A percentile compares a stretch with the other conserved stretches of the same genome.
These are phyloP conservation scores for Oceanodroma leucorhoa DNA, from an alignment of 2,797 vertebrate genomes.

Conservation along the genomic window DNA sequence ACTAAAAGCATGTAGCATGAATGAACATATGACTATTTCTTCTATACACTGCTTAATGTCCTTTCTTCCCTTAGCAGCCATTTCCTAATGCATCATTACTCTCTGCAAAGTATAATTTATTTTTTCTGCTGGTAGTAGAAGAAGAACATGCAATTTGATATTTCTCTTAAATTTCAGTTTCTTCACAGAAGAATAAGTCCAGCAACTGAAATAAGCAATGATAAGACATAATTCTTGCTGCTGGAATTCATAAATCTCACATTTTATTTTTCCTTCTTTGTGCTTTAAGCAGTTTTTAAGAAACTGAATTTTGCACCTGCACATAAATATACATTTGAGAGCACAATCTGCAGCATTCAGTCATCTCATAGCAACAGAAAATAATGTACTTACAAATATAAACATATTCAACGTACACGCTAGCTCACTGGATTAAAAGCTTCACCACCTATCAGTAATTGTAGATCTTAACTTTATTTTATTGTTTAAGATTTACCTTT, in stretches of 20 bases:
- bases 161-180: background rate
- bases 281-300: background rate
- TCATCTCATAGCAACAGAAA: background rate
- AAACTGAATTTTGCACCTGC: constrained; percentile 1
- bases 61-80: background rate
- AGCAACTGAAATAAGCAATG: background rate
- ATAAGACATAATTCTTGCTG: background rate
- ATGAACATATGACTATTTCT: background rate
- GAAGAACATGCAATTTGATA: background rate
- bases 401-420: background rate
- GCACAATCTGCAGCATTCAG: background rate
- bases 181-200: background rate
- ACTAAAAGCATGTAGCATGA: background rate
- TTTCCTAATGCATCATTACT: background rate
- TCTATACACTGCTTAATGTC: background rate
- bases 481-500: background rate
- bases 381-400: background rate
- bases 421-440: background rate
- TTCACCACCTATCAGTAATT: background rate
- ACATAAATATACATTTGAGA: background rate
- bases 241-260: background rate
- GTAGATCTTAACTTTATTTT: background rate
- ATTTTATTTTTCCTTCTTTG: background rate
- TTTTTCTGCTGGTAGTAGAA: background rate
- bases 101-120: background rate